Evolutionary conservation across 2,797 vertebrate species (phyloP), one percentile per base, ranked within the genome.

Genomic region (Xyrichtys novacula): DNA sequence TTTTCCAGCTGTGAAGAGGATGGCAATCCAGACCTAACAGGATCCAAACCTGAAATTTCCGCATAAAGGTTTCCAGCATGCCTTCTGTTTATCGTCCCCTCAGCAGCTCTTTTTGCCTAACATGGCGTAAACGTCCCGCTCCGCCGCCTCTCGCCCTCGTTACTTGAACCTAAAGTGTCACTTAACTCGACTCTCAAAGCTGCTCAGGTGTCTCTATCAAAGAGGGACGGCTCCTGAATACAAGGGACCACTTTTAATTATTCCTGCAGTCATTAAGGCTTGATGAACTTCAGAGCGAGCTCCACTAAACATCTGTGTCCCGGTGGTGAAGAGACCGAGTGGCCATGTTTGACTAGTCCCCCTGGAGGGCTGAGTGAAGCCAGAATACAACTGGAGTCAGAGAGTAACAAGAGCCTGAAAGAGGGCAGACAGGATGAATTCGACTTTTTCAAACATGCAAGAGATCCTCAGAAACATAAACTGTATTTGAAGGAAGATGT

Each of bases 241-340:
- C 82, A 64, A 28, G 44, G 56, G 54, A 28, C 54, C 17, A 23
- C 53, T 73, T 86, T 86, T 80, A 85, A 87, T 86, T 85, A 87
- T 79, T 76, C 28, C 48, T 60, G 74, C 76, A 42, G 68, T 75
- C 78, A 62, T 78, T 78, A 74, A 70, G 55, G 26, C 70, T 49
- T 69, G 86, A 83, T 79, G 64, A 86, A 85, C 71, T 74, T 84
- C 76, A 57, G 43, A 67, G 65, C 44, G 11, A 70, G 67, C 59
- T 46, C 43, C 14, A 47, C 38, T 15, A n/a, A 78, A 86, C 88
- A 88, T 83, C 87, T 87, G 87, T 34, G 71, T 38, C 72, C 80
- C 60, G 52, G 78, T 68, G 66, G 47, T 6, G 10, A 20, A 58
- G n/a, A 53, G 50, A 25, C 57, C 6, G 67, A 2, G 60, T 67